phyloP scores from a whole-genome alignment of 2,113 vertebrate species.

The Hydrochoerus hydrochaeris region DNA sequence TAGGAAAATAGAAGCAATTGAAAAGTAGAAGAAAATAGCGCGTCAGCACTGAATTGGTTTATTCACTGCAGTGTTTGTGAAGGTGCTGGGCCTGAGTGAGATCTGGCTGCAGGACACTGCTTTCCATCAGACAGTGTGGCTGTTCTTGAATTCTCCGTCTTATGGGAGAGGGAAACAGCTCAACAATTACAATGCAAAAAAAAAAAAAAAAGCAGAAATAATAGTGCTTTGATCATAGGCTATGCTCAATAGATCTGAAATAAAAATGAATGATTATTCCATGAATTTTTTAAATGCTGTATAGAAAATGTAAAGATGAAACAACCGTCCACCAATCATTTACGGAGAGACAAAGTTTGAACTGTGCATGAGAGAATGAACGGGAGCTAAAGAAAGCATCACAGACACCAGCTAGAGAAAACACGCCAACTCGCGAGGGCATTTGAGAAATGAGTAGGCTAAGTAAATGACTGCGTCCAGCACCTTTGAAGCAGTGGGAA shows the following conservation, averaged over 20 bases:
- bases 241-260: neutral
- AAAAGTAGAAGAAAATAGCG: neutral
- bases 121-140: neutral
- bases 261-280: neutral
- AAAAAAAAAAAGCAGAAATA: neutral
- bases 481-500: neutral
- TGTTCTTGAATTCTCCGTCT: neutral
- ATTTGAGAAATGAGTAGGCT: neutral
- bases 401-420: neutral
- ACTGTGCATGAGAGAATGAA: neutral
- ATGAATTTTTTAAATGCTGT: neutral
- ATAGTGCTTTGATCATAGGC: neutral
- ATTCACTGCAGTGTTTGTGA: constrained; percentile 10
- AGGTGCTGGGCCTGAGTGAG: neutral
- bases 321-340: neutral
- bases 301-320: neutral
- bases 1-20: constrained; percentile 5
- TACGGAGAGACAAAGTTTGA: neutral
- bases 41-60: neutral
- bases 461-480: neutral
- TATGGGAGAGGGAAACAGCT: neutral
- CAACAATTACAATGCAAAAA: neutral
- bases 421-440: neutral
- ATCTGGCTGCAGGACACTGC: neutral
- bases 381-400: neutral